Percentiles rank a stretch among this genome's conserved stretches.
Conservation (phyloP, 1,140 invertebrate genomes). For the Platorchestia sp. region DNA sequence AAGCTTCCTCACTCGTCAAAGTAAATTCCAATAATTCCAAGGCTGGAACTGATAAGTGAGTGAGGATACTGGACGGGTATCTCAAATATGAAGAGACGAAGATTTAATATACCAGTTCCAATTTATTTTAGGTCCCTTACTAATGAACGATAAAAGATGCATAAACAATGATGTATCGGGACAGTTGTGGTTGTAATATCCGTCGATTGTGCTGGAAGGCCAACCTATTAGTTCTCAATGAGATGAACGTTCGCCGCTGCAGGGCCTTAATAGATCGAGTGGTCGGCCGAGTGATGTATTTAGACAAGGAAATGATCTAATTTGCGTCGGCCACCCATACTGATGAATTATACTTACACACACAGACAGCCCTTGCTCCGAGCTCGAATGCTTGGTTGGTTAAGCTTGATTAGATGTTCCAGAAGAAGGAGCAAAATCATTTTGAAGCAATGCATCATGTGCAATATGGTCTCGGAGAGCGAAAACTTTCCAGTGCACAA, state of each 20-base stretch:
- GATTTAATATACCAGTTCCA: conserved; percentile 37
- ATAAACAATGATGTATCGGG: conserved; percentile 55
- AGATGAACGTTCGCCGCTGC: conserved; percentile 32
- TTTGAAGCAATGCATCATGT: neutral
- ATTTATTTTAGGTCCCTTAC: conserved; percentile 50
- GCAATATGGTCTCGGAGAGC: neutral
- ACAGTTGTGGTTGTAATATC: conserved; percentile 55
- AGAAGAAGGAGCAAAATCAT: neutral
- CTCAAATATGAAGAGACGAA: conserved; percentile 20
- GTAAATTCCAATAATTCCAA: conserved; percentile 8
- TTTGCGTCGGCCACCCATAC: conserved; percentile 52
- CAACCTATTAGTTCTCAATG: conserved; percentile 49
- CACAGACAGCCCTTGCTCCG: neutral
- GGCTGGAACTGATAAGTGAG: neutral
- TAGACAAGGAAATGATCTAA: conserved; percentile 54
- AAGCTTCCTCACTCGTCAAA: conserved; percentile 6
- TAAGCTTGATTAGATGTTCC: neutral
- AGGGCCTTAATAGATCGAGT: conserved; percentile 54
- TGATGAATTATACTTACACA: conserved; percentile 40
- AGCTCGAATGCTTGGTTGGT: neutral
- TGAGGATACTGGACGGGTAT: neutral
- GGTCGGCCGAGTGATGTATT: conserved; percentile 48
- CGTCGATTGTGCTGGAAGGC: conserved; percentile 49
- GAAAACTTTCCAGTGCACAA: neutral
- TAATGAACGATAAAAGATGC: conserved; percentile 55